Base-by-base conservation (phyloP, 1,140 invertebrate genomes). In the Drosophila yakuba region DNA sequence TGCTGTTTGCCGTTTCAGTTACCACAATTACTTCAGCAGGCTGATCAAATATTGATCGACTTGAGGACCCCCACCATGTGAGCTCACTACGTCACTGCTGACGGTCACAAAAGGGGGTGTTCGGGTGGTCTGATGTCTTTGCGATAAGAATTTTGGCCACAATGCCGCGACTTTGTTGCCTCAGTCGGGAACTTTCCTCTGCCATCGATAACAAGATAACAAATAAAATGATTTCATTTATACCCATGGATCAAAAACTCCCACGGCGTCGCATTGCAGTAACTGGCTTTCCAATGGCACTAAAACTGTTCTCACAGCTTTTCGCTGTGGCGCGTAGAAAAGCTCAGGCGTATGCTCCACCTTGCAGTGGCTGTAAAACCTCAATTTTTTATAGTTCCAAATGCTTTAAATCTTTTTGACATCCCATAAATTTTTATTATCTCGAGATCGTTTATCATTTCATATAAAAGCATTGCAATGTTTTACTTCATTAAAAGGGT, bases 1-100 rank as follows among this genome's bases (percentile, higher is more conserved):
- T 38, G 45, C 35, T 86, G 68, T 86, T 86, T 86, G 51, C 50
- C 23, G 23, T 78, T 63, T 57, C 74, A 78, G 80, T 85, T 85
- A 74, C 45, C 80, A 77, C 80, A 67, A 86, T 76, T 89, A 78
- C 88, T 89, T 69, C 73, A 78, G 71, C 83, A 88, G 76, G 67
- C 83, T 88, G 80, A 60, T 45, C 73, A 88, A 88, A 88, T 88
- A 88, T 88, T 88, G 63, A 54, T 67, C 44, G 41, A 57, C 32
- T 55, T 32, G 52, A 47, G 54, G 43, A 45, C 57, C 43, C 66
- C 28, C 35, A 39, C 56, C 71, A 64, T 74, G 71, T 74, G 71
- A 74, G 51, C 43, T n/a, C 41, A 59, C 55, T 60, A 76, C 74
- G 74, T 76, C 74, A 76, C 57, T 39, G 35, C 74, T 59, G 51